Percentiles rank a stretch among this genome's conserved stretches.
Conservation (phyloP, 1,140 invertebrate species). For the Oedothorax gibbosus region DNA sequence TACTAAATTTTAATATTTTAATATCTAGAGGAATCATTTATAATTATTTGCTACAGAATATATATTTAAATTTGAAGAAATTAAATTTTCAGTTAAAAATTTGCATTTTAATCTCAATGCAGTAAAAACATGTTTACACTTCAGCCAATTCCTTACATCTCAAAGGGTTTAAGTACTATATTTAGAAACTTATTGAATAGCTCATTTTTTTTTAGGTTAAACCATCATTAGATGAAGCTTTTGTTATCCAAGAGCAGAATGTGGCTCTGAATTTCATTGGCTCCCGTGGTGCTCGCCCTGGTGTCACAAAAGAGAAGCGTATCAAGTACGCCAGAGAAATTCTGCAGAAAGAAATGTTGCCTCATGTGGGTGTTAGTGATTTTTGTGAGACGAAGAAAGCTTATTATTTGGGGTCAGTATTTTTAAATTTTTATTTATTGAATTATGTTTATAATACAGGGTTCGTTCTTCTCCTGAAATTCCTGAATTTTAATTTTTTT, state of each 20-base stretch:
- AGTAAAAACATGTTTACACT: too few species aligned
- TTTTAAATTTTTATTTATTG: too few species aligned
- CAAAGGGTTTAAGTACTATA: not conserved
- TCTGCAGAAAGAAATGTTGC: slow-evolving; percentile 99
- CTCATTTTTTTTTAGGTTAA: slow-evolving; percentile 74
- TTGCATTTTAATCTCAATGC: too few species aligned
- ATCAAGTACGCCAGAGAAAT: slow-evolving; percentile 99
- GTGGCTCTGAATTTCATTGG: slow-evolving; percentile 99
- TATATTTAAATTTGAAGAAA: not conserved
- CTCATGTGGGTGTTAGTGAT: slow-evolving; percentile 98
- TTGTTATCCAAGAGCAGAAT: slow-evolving; percentile 99
- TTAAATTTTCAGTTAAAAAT: not conserved
- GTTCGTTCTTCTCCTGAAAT: too few species aligned
- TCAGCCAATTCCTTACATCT: too few species aligned
- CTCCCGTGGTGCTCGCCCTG: slow-evolving; percentile 92
- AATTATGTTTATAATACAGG: too few species aligned
- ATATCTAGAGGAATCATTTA: too few species aligned
- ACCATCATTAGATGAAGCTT: slow-evolving; percentile 98
- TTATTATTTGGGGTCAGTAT: slow-evolving; percentile 86
- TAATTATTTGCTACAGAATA: too few species aligned
- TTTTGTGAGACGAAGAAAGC: slow-evolving; percentile 99
- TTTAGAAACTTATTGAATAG: not conserved
- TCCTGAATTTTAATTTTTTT: too few species aligned
- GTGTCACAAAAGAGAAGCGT: slow-evolving; percentile 98
- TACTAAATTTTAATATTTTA: too few species aligned